Evolutionary conservation across 2,113 vertebrate genomes (phyloP), one percentile per base, ranked within the genome.

Genomic region (Daubentonia madagascariensis): DNA sequence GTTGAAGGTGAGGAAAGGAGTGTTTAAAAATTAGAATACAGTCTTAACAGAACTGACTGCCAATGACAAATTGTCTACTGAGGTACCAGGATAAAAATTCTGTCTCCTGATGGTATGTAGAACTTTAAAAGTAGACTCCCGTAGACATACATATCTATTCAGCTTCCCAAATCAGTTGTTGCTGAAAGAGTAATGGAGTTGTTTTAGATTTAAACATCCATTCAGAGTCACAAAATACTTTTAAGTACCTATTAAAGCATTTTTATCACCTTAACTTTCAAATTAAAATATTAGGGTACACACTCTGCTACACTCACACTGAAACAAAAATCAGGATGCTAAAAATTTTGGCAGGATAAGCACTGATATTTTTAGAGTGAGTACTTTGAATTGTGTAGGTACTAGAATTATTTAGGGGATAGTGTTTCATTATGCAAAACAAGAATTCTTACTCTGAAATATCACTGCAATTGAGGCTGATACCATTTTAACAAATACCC

Each of bases 1-100:
- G 95, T 86, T 97, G 95, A 98, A 98, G 97, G 97, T 98, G 97
- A 98, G 32, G 89, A 96, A 93, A 88, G 13, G 70, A 83, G 78
- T 95, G 43, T 95, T 94, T 97, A 96, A 94, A 95, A 97, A 89
- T 86, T 96, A 96, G 89, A 89, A 72, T 63, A 45, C 35, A 81
- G 43, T 75, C 61, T 97, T 96, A 95, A 91, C 11, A 0, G 52
- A 95, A 96, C 72, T 86, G 91, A 86, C 81, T 96, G 93, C 72
- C 91, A 37, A 28, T 91, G 97, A 98, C 93, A 94, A 97, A 98
- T 96, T 91, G 75, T 79, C 76, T 85, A 85, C 32, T 73, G 78
- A 92, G 17, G 23, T 28, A 94, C 3, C 1, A 57, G 70, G 32
- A 59, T 59, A 57, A 37, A 91, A 86, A 75, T 68, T 25, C 65